Percentiles rank a stretch among this genome's conserved stretches.
These are phyloP conservation scores for Pyrrhosoma nymphula DNA, from an alignment of 2,888 invertebrate genomes.

Conservation along the genomic window DNA sequence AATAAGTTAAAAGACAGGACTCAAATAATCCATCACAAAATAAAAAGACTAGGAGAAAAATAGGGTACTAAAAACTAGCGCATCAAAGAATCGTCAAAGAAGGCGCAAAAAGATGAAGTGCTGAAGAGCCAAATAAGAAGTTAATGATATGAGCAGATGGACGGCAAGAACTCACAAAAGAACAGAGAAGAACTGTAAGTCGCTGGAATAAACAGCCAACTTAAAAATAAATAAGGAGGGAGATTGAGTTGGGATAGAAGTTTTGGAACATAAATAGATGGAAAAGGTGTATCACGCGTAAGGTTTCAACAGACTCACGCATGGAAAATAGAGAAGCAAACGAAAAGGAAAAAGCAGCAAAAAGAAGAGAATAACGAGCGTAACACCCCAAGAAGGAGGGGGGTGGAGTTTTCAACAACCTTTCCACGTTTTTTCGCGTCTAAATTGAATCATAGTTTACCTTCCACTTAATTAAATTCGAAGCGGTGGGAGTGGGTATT, in stretches of 20 bases:
- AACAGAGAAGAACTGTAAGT: neutral
- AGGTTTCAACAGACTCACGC: too few relatives aligned
- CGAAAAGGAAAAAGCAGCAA: neutral
- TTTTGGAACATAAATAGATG: too few relatives aligned
- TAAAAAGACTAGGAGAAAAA: too few relatives aligned
- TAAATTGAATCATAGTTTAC: slow-evolving; percentile 17
- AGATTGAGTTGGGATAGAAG: neutral
- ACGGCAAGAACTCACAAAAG: too few relatives aligned
- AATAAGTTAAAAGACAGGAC: too few relatives aligned
- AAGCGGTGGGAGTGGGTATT: neutral
- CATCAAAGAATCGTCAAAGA: too few relatives aligned
- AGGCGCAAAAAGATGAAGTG: too few relatives aligned
- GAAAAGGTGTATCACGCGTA: too few relatives aligned
- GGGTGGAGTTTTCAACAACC: neutral
- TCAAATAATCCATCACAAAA: too few relatives aligned
- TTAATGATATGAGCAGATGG: too few relatives aligned
- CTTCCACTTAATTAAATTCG: neutral
- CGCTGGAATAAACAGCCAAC: neutral
- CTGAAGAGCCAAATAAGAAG: too few relatives aligned
- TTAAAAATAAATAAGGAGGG: neutral
- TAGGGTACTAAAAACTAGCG: too few relatives aligned
- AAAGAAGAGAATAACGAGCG: neutral
- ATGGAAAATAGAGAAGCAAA: neutral
- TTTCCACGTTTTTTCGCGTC: neutral
- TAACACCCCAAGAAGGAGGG: neutral